Base-by-base conservation (phyloP, 1,140 invertebrate species). In the Andrena cerasifolii region DNA sequence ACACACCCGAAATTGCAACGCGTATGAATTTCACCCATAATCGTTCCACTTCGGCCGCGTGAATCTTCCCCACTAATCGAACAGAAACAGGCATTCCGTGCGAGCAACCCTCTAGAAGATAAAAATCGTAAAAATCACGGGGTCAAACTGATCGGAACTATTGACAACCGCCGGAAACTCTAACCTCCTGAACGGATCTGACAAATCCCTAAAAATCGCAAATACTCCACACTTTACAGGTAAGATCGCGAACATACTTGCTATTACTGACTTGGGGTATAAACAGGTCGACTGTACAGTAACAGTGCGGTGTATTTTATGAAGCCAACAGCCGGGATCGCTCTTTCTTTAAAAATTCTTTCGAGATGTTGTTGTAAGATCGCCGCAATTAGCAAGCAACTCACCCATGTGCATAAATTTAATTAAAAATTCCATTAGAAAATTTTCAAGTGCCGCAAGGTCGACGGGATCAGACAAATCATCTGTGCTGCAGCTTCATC, bases 1-100 rank as follows among this genome's bases (percentile, higher is more conserved):
- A 81, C 74, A 76, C 54, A 33, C 51, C 47, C 59, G 21, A 83
- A 86, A 86, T 86, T 86, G 36, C 47, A 61, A 78, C 65, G 51
- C 78, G 74, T 68, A 71, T 61, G 45, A 75, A 36, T 16, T 16
- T 18, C 40, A 58, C 21, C 28, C n/a, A 31, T 16, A 21, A 49
- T 40, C 28, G 7, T 31, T 14, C 58, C 21, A 28, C 62, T 56
- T 45, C n/a, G 18, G 6, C 18, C 26, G 28, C n/a, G 33, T 12
- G n/a, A 40, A 62, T 61, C 8, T 8, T 51, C 10, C 16, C 51
- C n/a, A 53, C 33, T 24, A 53, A 62, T 14, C 65, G 16, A 59
- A 26, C 10, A 40, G n/a, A 21, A 72, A 43, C 28, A 47, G 45
- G 0, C 61, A 2, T 80, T 26, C 18, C 18, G 43, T 10, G 31